These are phyloP conservation scores for Umimayanthus chanpuru DNA, from an alignment of 92 coral and sea anemone species.

Conservation along the genomic window DNA sequence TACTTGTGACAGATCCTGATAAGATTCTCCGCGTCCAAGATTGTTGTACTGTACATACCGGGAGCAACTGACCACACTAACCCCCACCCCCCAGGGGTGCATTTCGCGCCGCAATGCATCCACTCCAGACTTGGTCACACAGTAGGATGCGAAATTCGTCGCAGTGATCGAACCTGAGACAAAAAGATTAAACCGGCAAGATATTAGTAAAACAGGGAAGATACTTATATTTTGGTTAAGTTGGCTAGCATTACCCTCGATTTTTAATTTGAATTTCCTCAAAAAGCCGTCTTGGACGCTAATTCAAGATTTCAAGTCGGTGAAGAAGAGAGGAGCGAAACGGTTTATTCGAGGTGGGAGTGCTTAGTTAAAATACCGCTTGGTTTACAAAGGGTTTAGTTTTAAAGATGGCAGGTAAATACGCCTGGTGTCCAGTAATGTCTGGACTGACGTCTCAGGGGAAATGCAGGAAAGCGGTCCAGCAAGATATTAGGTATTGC, in stretches of 20 bases:
- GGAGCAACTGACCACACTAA: conserved; percentile 49
- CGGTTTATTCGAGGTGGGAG: no score
- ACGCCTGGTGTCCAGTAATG: no score
- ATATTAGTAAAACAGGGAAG: background rate
- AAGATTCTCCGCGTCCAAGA: conserved; percentile 29
- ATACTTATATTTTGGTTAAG: background rate
- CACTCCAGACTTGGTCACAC: conserved; percentile 52
- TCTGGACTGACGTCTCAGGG: no score
- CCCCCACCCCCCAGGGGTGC: conserved; percentile 48
- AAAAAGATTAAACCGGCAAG: background rate
- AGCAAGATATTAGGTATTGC: no score
- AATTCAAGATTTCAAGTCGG: no score
- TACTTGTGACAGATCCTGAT: conserved; percentile 30
- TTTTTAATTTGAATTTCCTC: no score
- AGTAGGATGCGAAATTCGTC: conserved; percentile 54
- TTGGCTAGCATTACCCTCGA: background rate
- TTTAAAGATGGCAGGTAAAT: no score
- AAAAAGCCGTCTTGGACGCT: no score
- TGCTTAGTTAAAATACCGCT: no score
- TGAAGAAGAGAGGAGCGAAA: no score
- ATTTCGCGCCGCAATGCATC: conserved; percentile 59
- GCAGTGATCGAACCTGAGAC: conserved; percentile 47
- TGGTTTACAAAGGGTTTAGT: no score
- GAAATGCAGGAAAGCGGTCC: no score
- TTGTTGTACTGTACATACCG: conserved; percentile 49